phyloP scores from a whole-genome alignment of 2,797 vertebrate species.

The Danio choprae region DNA sequence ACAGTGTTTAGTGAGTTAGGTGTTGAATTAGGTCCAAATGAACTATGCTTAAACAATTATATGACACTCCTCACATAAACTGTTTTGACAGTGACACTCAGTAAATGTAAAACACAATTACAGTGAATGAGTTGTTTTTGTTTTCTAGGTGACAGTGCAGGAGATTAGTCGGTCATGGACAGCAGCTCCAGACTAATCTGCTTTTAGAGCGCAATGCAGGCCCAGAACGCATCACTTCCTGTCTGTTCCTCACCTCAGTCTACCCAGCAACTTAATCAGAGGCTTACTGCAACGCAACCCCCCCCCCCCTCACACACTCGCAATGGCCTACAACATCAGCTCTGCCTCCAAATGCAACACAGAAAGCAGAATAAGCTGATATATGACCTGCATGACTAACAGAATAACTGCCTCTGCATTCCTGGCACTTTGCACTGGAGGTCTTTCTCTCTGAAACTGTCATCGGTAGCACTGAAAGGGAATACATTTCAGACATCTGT shows the following conservation, averaged over 20 bases:
- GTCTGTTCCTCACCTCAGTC: constrained; percentile 35
- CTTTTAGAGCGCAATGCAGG: constrained; percentile 44
- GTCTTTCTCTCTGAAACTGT: constrained; percentile 13
- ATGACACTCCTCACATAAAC: background rate
- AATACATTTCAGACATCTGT: constrained; percentile 1
- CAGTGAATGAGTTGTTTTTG: background rate
- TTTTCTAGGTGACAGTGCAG: constrained; percentile 14
- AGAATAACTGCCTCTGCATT: constrained; percentile 9
- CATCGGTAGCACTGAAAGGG: constrained; percentile 23
- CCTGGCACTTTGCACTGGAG: constrained; percentile 11
- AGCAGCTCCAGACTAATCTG: constrained; percentile 59
- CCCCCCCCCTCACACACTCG: constrained; percentile 10
- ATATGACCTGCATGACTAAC: constrained; percentile 24
- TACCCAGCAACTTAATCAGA: constrained; percentile 54
- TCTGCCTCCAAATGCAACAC: constrained; percentile 3
- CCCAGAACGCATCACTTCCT: constrained; percentile 56
- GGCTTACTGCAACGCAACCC: constrained; percentile 51
- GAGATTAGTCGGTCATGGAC: constrained; percentile 36
- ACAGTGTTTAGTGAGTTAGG: background rate
- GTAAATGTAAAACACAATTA: constrained; percentile 21
- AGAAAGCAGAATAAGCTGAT: constrained; percentile 3
- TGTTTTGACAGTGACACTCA: background rate
- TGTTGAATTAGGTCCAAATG: background rate
- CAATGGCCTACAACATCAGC: constrained; percentile 31
- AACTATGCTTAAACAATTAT: background rate